Evolutionary conservation across 2,797 vertebrate genomes (phyloP), one percentile per base, ranked within the genome.

Genomic region (Pogoniulus pusillus): DNA sequence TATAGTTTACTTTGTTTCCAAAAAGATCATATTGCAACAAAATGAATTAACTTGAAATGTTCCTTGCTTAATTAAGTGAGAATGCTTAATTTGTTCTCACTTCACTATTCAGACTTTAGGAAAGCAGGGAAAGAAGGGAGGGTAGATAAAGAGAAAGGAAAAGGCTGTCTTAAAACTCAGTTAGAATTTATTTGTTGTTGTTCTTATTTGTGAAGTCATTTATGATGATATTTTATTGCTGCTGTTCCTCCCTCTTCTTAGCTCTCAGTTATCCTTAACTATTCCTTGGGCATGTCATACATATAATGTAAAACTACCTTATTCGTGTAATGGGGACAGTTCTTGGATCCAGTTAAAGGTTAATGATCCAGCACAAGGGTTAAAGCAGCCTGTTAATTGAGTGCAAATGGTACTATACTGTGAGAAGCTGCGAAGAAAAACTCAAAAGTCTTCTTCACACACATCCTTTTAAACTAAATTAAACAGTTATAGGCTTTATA

Each of bases 41-140:
- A 85, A 95, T 47, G 12, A 86, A 82, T 82, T 80, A 66, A 76
- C 24, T 92, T 91, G n/a, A 77, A 92, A 86, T 59, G 65, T 5
- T 62, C 27, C 79, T 77, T 64, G 41, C 41, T 79, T 88, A 73
- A 86, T 71, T 92, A 79, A 71, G 49, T 86, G 55, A 73, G 64
- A 73, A 55, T 74, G 5, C 59, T 84, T 77, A 62, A 75, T 91
- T 87, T 88, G 5, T 68, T 84, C 51, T 91, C 3, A 0, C 18
- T 64, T 78, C 17, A 10, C 24, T 78, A 22, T 54, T 76, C 34
- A 53, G 49, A 23, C 27, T 92, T 85, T 34, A 27, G 59, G 13
- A 75, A 85, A 41, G 23, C 34, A 90, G 43, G 30, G 27, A 59
- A 85, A 41, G 23, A 34, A 90, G 43, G 30, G 27, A 59, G 6